Conservation (phyloP, 2,888 invertebrate genomes). For the Axea sp. region DNA sequence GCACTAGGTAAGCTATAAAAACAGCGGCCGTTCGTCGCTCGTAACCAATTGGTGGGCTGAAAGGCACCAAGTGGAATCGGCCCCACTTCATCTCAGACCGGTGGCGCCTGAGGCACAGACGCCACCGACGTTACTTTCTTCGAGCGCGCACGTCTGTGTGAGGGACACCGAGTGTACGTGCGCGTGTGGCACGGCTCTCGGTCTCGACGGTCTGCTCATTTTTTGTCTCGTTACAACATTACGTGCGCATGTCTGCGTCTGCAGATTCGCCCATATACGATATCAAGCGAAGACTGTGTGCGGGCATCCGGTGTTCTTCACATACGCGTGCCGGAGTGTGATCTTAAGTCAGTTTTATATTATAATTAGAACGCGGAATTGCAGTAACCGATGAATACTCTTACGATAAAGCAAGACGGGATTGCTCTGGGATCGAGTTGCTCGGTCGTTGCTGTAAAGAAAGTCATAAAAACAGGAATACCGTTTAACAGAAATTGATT, state of each 20-base stretch:
- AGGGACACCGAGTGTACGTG: slow-evolving; percentile 3
- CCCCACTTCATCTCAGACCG: slow-evolving; percentile 59
- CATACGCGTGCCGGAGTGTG: slow-evolving; percentile 39
- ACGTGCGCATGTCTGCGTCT: slow-evolving; percentile 28
- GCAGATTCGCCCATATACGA: slow-evolving; percentile 7
- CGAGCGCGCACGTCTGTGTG: slow-evolving; percentile 7
- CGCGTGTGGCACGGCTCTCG: slow-evolving; percentile 29
- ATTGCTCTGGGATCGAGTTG: too few relatives aligned
- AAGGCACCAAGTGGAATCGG: slow-evolving; percentile 50
- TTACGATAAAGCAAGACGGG: slow-evolving; percentile 13
- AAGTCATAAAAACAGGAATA: too few relatives aligned
- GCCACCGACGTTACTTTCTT: slow-evolving; percentile 59
- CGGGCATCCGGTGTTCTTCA: slow-evolving; percentile 7
- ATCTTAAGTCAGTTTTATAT: slow-evolving; percentile 49
- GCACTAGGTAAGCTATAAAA: slow-evolving; percentile 54
- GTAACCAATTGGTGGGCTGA: slow-evolving; percentile 56
- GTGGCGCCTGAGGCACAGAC: slow-evolving; percentile 62
- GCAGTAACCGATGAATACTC: slow-evolving; percentile 37
- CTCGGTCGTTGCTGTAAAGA: too few relatives aligned
- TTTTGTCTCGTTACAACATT: slow-evolving; percentile 53
- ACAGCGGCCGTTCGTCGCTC: slow-evolving; percentile 51
- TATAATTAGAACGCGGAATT: slow-evolving; percentile 56
- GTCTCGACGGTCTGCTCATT: slow-evolving; percentile 43
- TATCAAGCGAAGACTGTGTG: slow-evolving; percentile 4
- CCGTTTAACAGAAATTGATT: too few relatives aligned